A percentile compares a stretch with the other conserved stretches of the same genome.
These are phyloP conservation scores for Bucorvus abyssinicus DNA, from an alignment of 2,797 vertebrate genomes.

Conservation along the genomic window DNA sequence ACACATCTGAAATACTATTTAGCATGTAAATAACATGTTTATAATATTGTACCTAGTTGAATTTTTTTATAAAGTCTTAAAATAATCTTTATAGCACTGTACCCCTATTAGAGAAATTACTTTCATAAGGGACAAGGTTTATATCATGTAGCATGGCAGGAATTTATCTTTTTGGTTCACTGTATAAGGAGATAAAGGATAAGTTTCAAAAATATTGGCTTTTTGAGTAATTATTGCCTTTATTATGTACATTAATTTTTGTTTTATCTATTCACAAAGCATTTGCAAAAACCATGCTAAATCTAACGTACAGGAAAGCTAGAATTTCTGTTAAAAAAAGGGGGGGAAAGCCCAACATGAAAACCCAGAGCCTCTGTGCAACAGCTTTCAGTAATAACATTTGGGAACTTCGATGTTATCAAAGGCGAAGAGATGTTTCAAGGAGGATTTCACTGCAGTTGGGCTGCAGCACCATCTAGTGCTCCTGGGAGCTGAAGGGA, in stretches of 20 bases:
- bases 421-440: no score
- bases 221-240: not conserved
- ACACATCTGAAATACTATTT: not conserved
- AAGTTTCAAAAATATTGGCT: not conserved
- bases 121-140: not conserved
- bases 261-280: not conserved
- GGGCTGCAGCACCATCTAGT: conserved; percentile 73
- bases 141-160: not conserved
- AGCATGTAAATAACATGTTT: not conserved
- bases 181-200: not conserved
- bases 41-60: not conserved
- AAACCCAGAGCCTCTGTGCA: not conserved
- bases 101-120: not conserved
- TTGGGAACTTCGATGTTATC: not conserved
- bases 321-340: not conserved
- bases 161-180: not conserved
- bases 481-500: not conserved
- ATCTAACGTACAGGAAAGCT: no score
- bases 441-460: not conserved
- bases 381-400: not conserved
- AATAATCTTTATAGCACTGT: not conserved
- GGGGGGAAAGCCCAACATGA: not conserved
- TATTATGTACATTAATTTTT: not conserved
- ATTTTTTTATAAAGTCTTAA: not conserved
- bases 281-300: not conserved